Percentiles rank a stretch among this genome's conserved stretches.
Conservation (phyloP, 2,113 vertebrate genomes). For the Poeciliopsis prolifica region DNA sequence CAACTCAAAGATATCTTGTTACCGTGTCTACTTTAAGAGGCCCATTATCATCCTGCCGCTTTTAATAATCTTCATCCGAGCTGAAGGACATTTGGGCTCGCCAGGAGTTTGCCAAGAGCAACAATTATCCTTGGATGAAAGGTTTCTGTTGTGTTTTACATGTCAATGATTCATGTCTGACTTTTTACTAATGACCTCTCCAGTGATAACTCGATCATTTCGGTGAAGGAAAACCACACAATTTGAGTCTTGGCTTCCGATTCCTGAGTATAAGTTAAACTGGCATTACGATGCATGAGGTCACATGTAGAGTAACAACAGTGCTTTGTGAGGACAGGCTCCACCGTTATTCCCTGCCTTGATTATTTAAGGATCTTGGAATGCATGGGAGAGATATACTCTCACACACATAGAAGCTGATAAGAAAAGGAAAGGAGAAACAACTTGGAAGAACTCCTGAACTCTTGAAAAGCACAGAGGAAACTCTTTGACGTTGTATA, state of each 20-base stretch:
- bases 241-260: background rate
- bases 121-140: constrained; percentile 62
- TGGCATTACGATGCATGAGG: background rate
- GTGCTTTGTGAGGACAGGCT: background rate
- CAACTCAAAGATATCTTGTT: constrained; percentile 17
- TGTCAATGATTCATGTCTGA: constrained; percentile 46
- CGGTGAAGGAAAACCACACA: background rate
- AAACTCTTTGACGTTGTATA: too few relatives aligned
- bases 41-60: constrained; percentile 29
- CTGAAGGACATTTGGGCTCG: constrained; percentile 37
- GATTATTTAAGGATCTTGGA: constrained; percentile 1
- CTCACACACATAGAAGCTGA: background rate
- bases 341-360: background rate
- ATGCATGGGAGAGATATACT: background rate
- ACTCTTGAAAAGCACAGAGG: too few relatives aligned
- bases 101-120: constrained; percentile 40
- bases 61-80: constrained; percentile 43
- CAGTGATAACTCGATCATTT: constrained; percentile 3
- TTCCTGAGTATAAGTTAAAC: background rate
- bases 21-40: constrained; percentile 21
- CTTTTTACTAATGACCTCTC: constrained; percentile 45
- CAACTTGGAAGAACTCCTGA: background rate
- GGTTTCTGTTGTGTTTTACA: constrained; percentile 47
- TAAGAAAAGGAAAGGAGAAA: background rate
- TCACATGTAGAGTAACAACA: background rate